Evolutionary conservation across 2,113 vertebrate genomes (phyloP), one percentile per base, ranked within the genome.

Genomic region (Oreotragus oreotragus): DNA sequence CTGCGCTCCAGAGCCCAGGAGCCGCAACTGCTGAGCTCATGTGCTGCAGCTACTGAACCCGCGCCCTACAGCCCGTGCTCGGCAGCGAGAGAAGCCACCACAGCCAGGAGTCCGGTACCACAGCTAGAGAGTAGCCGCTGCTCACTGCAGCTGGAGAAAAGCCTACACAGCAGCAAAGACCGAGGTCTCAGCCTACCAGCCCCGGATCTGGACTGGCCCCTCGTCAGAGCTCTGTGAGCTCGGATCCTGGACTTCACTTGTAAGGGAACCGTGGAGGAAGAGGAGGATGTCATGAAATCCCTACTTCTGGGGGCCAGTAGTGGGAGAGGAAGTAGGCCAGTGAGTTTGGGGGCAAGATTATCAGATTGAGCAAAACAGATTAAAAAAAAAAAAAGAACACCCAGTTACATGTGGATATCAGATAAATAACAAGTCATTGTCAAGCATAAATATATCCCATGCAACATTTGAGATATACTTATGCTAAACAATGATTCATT

Each of bases 21-120:
- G n/a, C 19, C 10, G 0, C 64, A 12, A 3, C 64, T 21, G 5
- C 17, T 36, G 19, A 70, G 64, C n/a, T 23, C 64, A 6, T 39
- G n/a, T 73, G 36, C 66, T 73, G 21, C 66, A 39, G n/a, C 10
- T 39, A 13, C 66, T 6, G 36, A 25, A 3, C 21, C 66, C 6
- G 1, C 3, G 1, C 70, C 70, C 70, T 43, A 14, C 6, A 43
- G 70, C 36, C 39, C 2, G 1, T 27, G 70, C 70, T 76, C 70
- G 14, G 11, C 70, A 27, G 7, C 23, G 4, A 76, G 36, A 76
- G 36, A 27, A 76, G 39, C 36, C 70, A 14, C 70, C 70, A 27
- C 70, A 27, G 5, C 3, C 23, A 27, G 70, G 11, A 76, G 70
- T 12, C 70, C 0, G 6, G 23, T 0, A 73, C 36, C 0, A 0